Evolutionary conservation across 2,888 invertebrate genomes (phyloP).

Genomic region (Theodoxus fluviatilis): DNA sequence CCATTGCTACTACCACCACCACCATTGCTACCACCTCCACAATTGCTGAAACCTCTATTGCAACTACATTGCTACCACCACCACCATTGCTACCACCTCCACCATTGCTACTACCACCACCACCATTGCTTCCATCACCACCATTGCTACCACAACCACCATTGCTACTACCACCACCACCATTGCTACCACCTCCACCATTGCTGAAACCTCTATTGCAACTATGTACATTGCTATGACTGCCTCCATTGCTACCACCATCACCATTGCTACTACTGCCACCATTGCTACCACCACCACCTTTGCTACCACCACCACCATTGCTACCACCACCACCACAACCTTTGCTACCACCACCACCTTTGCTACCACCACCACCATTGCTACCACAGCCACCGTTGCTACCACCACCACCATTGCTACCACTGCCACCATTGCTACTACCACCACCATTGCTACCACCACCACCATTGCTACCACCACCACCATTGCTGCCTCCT

Average conservation of each 20-base stretch:
- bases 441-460: conserved; percentile 13
- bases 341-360: conserved; percentile 9
- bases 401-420: conserved; percentile 18
- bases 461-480: conserved; percentile 12
- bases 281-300: too few species aligned
- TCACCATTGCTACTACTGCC: too few species aligned
- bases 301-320: too few species aligned
- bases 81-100: background rate
- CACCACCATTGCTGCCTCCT: too few species aligned
- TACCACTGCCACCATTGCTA: background rate
- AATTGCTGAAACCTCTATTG: conserved; percentile 6
- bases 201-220: too few species aligned
- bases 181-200: conserved; percentile 19
- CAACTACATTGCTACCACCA: background rate
- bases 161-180: conserved; percentile 23
- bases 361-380: conserved; percentile 22
- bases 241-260: too few species aligned
- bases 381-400: conserved; percentile 21
- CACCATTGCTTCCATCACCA: conserved; percentile 1
- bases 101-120: conserved; percentile 18
- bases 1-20: conserved; percentile 16
- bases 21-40: conserved; percentile 22
- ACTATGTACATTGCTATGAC: too few species aligned
- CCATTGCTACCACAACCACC: conserved; percentile 14
- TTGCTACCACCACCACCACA: too few species aligned